phyloP scores from a whole-genome alignment of 2,888 invertebrate species.

The Stomorhina lunata region DNA sequence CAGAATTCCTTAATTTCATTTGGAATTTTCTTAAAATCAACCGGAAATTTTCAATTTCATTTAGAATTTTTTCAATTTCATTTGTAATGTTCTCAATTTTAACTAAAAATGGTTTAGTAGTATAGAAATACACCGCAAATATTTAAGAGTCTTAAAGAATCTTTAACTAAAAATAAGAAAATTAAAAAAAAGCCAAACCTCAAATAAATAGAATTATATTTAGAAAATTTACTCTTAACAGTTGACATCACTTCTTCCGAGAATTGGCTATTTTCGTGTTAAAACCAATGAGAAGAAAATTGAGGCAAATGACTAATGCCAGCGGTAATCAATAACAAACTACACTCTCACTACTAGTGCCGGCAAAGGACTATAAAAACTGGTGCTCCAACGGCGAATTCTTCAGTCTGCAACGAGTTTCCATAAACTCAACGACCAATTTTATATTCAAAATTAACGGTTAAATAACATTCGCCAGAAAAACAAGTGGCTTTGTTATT shows the following conservation, averaged over 20 bases:
- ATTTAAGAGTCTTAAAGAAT: too few relatives aligned
- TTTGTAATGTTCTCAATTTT: too few relatives aligned
- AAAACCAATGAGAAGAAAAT: not conserved
- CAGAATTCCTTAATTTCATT: too few relatives aligned
- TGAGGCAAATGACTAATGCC: not conserved
- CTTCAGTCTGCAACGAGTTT: slow-evolving; percentile 46
- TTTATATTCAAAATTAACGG: too few relatives aligned
- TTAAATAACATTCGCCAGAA: slow-evolving; percentile 57
- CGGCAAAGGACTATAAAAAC: slow-evolving; percentile 40
- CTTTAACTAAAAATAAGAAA: too few relatives aligned
- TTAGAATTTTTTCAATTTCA: too few relatives aligned
- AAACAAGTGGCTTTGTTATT: slow-evolving; percentile 58
- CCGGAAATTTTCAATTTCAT: too few relatives aligned
- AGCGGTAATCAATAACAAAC: not conserved
- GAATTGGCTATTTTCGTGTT: slow-evolving; percentile 3
- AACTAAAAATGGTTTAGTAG: too few relatives aligned
- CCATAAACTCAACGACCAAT: slow-evolving; percentile 49
- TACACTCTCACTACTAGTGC: not conserved
- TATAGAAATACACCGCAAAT: too few relatives aligned
- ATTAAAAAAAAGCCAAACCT: too few relatives aligned
- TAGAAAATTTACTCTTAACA: not conserved
- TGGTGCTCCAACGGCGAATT: not conserved
- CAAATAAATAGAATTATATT: too few relatives aligned
- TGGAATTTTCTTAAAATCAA: too few relatives aligned
- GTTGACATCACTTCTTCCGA: not conserved